Evolutionary conservation across 2,888 invertebrate genomes (phyloP).

Genomic region (Imbricaverruca yamaguchii): DNA sequence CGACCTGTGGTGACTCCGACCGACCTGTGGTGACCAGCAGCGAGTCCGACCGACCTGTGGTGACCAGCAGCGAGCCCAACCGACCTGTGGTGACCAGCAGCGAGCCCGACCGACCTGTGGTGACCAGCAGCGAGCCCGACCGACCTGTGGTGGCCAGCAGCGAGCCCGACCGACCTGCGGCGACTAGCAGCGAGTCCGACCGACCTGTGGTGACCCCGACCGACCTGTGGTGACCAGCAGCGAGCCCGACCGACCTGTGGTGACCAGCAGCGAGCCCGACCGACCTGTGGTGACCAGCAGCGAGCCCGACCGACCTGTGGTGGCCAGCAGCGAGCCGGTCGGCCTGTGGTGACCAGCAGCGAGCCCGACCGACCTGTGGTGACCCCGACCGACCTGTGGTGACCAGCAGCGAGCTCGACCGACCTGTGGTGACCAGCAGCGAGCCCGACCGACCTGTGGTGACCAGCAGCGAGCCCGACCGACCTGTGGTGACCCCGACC

Average conservation of each 20-base stretch:
- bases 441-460: background rate
- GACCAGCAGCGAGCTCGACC: background rate
- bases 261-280: no score
- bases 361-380: no score
- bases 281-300: conserved; percentile 15
- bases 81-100: no score
- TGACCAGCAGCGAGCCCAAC: conserved; percentile 17
- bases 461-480: conserved; percentile 16
- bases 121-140: conserved; percentile 7
- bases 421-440: conserved; percentile 13
- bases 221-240: conserved; percentile 15
- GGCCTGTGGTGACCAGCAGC: conserved; percentile 12
- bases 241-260: conserved; percentile 1
- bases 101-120: background rate
- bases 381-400: background rate
- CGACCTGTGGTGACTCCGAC: no score
- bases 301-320: background rate
- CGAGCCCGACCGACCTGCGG: background rate
- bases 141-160: conserved; percentile 13
- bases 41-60: background rate
- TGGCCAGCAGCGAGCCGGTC: conserved; percentile 12
- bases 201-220: background rate
- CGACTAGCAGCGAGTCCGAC: conserved; percentile 8
- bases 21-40: no score
- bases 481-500: background rate